phyloP scores from a whole-genome alignment of 2,113 vertebrate genomes.

The Haplochromis vanheusdeni region DNA sequence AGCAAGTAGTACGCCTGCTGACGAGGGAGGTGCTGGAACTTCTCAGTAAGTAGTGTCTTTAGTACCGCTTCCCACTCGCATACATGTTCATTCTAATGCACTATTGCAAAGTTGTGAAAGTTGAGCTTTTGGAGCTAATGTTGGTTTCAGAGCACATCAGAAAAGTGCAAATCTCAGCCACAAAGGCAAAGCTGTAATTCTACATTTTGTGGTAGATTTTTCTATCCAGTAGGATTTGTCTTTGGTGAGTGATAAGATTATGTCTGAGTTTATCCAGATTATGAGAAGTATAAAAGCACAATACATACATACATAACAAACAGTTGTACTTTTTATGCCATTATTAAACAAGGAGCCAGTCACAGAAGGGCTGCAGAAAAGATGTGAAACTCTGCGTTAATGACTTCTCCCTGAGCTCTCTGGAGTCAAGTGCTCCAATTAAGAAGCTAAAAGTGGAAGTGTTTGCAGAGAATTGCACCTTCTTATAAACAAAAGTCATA shows the following conservation, averaged over 20 bases:
- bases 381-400: background rate
- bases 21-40: constrained; percentile 94
- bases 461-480: background rate
- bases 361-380: background rate
- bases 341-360: background rate
- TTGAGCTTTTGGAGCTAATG: background rate
- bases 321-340: background rate
- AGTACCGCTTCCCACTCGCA: background rate
- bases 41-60: constrained; percentile 76
- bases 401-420: background rate
- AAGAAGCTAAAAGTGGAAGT: background rate
- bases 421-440: background rate
- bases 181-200: background rate
- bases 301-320: background rate
- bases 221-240: background rate
- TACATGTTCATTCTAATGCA: background rate
- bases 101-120: background rate
- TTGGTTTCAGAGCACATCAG: background rate
- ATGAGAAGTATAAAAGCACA: background rate
- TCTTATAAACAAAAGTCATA: background rate
- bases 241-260: background rate
- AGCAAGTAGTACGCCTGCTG: constrained; percentile 84
- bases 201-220: background rate
- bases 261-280: background rate
- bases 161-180: background rate